A percentile compares a stretch with the other conserved stretches of the same genome.
Conservation (phyloP, 2,888 invertebrate genomes). For the Cerastis rubricosa region DNA sequence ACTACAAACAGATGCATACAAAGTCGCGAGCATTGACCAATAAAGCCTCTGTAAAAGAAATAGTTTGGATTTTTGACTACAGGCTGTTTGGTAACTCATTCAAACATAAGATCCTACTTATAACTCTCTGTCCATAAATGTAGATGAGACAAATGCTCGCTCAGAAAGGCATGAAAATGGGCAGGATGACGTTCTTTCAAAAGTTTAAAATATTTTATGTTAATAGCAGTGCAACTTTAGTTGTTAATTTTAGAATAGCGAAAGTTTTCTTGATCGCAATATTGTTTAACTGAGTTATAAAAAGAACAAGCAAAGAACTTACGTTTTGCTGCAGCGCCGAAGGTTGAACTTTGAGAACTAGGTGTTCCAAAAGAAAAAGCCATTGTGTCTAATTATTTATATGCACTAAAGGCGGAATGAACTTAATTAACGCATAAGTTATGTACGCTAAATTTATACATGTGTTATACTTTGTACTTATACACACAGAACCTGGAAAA, state of each 20-base stretch:
- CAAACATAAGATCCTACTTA: background rate
- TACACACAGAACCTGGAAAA: background rate
- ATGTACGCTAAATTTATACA: background rate
- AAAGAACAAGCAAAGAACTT: constrained; percentile 70
- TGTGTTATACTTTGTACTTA: background rate
- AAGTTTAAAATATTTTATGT: background rate
- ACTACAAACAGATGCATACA: background rate
- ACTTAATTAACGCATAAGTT: constrained; percentile 30
- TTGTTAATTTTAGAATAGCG: background rate
- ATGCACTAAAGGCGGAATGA: background rate
- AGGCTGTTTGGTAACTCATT: background rate
- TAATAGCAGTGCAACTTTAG: background rate
- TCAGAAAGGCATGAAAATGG: background rate
- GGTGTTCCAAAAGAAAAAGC: constrained; percentile 86
- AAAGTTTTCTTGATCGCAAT: background rate
- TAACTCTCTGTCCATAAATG: background rate
- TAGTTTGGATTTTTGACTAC: background rate
- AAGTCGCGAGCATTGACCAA: background rate
- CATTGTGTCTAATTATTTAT: constrained; percentile 69
- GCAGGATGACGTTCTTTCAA: background rate
- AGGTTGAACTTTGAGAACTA: constrained; percentile 80
- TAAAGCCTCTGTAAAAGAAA: background rate
- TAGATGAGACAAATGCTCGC: background rate
- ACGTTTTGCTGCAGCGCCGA: constrained; percentile 91
- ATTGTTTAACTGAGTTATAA: background rate